Evolutionary conservation across 2,113 vertebrate genomes (phyloP).

Genomic region (Saccopteryx leptura): DNA sequence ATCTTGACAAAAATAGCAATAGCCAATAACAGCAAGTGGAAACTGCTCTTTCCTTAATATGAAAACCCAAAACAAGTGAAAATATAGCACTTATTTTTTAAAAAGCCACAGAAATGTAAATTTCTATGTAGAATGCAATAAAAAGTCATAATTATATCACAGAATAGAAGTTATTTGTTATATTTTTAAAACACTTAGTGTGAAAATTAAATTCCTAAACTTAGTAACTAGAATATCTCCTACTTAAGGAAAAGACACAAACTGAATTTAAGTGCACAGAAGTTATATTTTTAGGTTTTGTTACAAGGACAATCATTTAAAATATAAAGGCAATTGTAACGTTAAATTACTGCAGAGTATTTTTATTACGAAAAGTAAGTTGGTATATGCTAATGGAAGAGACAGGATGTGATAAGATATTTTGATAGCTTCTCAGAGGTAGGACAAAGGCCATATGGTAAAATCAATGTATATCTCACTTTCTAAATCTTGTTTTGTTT

Average conservation of each 20-base stretch:
- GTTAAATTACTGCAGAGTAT: background rate
- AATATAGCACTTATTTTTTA: background rate
- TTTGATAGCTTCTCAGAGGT: background rate
- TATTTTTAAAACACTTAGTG: constrained; percentile 30
- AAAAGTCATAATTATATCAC: background rate
- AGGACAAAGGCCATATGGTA: constrained; percentile 43
- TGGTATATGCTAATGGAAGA: constrained; percentile 44
- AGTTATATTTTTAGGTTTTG: constrained; percentile 44
- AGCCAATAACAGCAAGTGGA: background rate
- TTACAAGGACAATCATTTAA: constrained; percentile 52
- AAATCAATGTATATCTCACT: constrained; percentile 68
- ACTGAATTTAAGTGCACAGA: constrained; percentile 27
- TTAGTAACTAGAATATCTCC: constrained; percentile 4
- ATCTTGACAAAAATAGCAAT: constrained; percentile 3
- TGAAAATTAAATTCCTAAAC: background rate
- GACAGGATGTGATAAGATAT: constrained; percentile 14
- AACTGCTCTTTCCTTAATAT: background rate
- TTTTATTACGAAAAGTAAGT: constrained; percentile 47
- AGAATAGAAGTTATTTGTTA: background rate
- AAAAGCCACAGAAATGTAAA: constrained; percentile 16
- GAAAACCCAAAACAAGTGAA: background rate
- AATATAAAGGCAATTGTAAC: constrained; percentile 49
- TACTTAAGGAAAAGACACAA: constrained; percentile 58
- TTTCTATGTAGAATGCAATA: background rate
- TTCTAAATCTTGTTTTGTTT: constrained; percentile 67